These are phyloP conservation scores for Caenorhabditis wallacei DNA, from an alignment of 2,888 invertebrate species.

Conservation along the genomic window DNA sequence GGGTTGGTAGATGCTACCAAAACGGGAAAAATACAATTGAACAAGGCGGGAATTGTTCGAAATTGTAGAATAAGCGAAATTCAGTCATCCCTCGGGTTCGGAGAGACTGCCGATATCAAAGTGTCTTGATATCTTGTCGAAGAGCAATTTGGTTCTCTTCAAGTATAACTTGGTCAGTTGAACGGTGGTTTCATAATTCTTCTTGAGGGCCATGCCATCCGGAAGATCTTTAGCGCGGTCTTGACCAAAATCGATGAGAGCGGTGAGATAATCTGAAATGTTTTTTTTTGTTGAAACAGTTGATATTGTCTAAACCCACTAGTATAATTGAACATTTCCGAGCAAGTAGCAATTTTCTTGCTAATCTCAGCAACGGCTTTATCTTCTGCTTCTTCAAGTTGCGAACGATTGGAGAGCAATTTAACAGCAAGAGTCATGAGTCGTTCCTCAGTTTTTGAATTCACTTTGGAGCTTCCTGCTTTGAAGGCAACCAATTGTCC, in stretches of 20 bases:
- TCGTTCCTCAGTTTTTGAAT: slow-evolving; percentile 8
- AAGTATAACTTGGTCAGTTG: slow-evolving; percentile 36
- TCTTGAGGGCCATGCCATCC: neutral
- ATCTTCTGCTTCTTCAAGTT: slow-evolving; percentile 3
- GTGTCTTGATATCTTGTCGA: neutral
- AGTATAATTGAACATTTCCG: slow-evolving; percentile 14
- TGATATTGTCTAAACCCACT: neutral
- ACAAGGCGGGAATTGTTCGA: too few relatives aligned
- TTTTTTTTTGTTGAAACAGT: neutral
- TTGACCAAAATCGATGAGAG: slow-evolving; percentile 5
- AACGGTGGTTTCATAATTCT: slow-evolving; percentile 35
- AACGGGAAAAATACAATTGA: neutral
- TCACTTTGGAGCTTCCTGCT: slow-evolving; percentile 14
- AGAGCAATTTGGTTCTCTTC: slow-evolving; percentile 12
- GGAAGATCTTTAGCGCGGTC: slow-evolving; percentile 4
- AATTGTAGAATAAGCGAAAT: too few relatives aligned
- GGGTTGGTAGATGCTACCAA: slow-evolving; percentile 27
- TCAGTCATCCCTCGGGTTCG: neutral
- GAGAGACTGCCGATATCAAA: slow-evolving; percentile 4
- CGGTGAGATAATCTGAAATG: slow-evolving; percentile 33
- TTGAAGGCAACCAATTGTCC: slow-evolving; percentile 42
- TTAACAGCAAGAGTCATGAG: slow-evolving; percentile 11
- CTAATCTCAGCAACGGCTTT: neutral
- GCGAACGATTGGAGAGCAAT: slow-evolving; percentile 5
- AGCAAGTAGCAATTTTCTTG: neutral